phyloP scores from a whole-genome alignment of 2,797 vertebrate genomes.

The Apodemus agrarius region DNA sequence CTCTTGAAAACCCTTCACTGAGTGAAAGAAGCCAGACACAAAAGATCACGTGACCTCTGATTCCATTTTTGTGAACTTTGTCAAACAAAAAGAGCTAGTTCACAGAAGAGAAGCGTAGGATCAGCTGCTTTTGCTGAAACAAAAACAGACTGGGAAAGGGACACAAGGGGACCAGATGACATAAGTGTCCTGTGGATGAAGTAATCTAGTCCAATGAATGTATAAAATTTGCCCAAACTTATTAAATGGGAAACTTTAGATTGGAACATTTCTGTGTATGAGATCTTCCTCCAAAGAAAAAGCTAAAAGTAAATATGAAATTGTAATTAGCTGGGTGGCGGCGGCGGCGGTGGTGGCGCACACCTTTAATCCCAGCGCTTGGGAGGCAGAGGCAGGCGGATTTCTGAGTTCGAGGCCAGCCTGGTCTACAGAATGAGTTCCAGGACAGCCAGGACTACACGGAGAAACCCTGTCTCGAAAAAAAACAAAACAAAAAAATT shows the following conservation, averaged over 20 bases:
- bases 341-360: too few relatives aligned
- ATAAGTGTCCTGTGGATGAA: not conserved
- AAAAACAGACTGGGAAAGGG: not conserved
- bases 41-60: not conserved
- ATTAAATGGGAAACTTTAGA: not conserved
- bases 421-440: too few relatives aligned
- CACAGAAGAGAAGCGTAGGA: not conserved
- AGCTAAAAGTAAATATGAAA: not conserved
- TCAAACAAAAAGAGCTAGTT: not conserved
- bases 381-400: too few relatives aligned
- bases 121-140: not conserved
- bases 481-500: too few relatives aligned
- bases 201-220: not conserved
- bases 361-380: too few relatives aligned
- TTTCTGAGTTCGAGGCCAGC: too few relatives aligned
- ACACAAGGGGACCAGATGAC: accelerated
- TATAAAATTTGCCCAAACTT: not conserved
- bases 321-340: too few relatives aligned
- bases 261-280: not conserved
- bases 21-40: not conserved
- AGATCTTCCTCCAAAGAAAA: not conserved
- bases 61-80: not conserved
- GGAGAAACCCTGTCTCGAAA: too few relatives aligned
- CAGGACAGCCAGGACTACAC: too few relatives aligned
- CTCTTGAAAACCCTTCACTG: not conserved